Base-by-base conservation (phyloP, 2,888 invertebrate genomes). In the Dryobotodes eremita region DNA sequence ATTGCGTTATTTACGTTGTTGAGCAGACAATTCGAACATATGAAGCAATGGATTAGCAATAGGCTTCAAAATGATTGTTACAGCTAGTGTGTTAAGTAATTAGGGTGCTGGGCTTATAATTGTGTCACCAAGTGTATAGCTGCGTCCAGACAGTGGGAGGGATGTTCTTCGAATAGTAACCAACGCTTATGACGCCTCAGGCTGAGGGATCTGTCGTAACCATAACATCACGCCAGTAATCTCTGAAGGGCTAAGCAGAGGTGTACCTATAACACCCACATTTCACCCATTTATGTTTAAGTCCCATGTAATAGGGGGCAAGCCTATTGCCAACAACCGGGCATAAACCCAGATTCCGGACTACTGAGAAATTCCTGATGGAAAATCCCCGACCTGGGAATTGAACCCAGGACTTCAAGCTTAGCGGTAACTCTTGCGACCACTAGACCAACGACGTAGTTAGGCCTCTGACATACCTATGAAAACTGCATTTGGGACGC, bases 91-190 rank as follows among this genome's bases (percentile, higher is more conserved):
- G n/a, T n/a, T n/a, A n/a, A n/a, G n/a, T n/a, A n/a, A n/a, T n/a
- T n/a, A n/a, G n/a, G n/a, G n/a, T n/a, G n/a, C 3, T 68, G 36
- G 55, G 50, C 8, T 36, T 50, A n/a, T 50, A 55, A 53, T 68
- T 79, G 23, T 71, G 50, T 53, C 57, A 53, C 1, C 20, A 80
- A 59, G n/a, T 71, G 64, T 84, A 64, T 15, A 64, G 70, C 11
- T 65, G n/a, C 20, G 65, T 36, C 17, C 36, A 65, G n/a, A 64
- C 17, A 36, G 11, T 17, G 17, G 23, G 11, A n/a, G 23, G 17
- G 31, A 70, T 17, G 36, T 65, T 11, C 11, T 65, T 7, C 10
- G 17, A 62, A 36, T 62, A 7, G 69, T 36, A 36, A 62, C 17
- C 11, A 11, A 36, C 17, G 15, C 31, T 5, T 6, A 15, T 31